Evolutionary conservation across 1,140 invertebrate genomes (phyloP), one percentile per base, ranked within the genome.

Genomic region (Campoletis sonorensis): DNA sequence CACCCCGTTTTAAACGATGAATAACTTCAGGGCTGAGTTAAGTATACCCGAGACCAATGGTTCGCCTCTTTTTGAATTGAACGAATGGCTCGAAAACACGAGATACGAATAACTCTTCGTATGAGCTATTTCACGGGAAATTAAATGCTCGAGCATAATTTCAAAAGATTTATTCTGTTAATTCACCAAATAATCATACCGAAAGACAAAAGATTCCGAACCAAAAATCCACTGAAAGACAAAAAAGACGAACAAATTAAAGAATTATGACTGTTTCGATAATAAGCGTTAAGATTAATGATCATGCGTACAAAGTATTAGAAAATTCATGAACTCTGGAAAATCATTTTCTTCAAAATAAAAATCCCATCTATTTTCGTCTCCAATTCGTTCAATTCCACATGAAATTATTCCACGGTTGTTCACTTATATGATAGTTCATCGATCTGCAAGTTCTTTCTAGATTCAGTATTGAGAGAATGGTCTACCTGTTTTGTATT

Each of bases 1-100:
- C 40, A 45, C 7, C 40, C 7, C 40, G 26, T 27, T 33, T 71
- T 71, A 27, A 71, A 71, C 68, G 68, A 71, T 71, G 68, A 71
- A 71, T 71, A 71, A 71, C 68, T 37, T 33, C 18, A 1, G n/a
- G 54, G 54, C 21, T 5, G 54, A 58, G 54, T 58, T n/a, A 58
- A 58, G 54, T 58, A n/a, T 58, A 58, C 3, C 40, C 40, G 40
- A 33, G 40, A 45, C 7, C 40, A 45, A 13, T 45, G 40, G 40
- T 58, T 58, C 21, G 18, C 11, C 11, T 58, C 11, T 58, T 58
- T 58, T 58, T 58, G 5, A 58, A 58, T 58, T 58, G 18, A 4
- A n/a, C 54, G 54, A 58, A 58, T 58, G 54, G 54, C 18, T 58
- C 54, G 54, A n/a, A 58, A 23, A n/a, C 54, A 58, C 54, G 54